These are phyloP conservation scores for Sarcophaga variegata DNA, from an alignment of 2,888 invertebrate species.

Conservation along the genomic window DNA sequence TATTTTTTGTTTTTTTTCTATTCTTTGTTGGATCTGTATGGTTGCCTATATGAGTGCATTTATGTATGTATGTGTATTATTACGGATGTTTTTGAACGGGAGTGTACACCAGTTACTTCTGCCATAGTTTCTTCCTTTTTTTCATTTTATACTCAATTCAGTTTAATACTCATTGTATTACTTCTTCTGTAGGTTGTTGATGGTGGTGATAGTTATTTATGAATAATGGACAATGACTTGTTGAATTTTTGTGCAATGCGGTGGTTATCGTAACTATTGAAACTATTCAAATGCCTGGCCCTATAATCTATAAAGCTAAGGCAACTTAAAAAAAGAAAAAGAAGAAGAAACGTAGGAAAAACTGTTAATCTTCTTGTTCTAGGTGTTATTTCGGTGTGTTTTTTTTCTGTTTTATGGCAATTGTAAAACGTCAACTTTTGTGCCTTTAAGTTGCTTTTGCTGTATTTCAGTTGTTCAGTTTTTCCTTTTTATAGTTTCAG, in stretches of 20 bases:
- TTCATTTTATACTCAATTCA: neutral
- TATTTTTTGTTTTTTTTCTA: no score
- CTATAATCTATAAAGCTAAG: neutral
- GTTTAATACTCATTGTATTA: slow-evolving; percentile 6
- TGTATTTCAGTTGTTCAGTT: neutral
- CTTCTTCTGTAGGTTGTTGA: slow-evolving; percentile 31
- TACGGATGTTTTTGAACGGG: slow-evolving; percentile 16
- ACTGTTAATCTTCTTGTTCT: slow-evolving; percentile 50
- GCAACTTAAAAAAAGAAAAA: neutral
- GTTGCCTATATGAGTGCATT: slow-evolving; percentile 13
- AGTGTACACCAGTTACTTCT: slow-evolving; percentile 56
- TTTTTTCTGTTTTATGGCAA: neutral
- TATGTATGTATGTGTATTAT: slow-evolving; percentile 31
- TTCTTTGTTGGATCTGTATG: no score
- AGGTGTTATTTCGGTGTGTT: slow-evolving; percentile 57
- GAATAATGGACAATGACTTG: slow-evolving; percentile 67
- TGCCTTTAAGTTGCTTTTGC: slow-evolving; percentile 26
- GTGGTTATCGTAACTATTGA: slow-evolving; percentile 19
- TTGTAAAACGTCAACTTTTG: slow-evolving; percentile 59
- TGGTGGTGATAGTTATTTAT: slow-evolving; percentile 63
- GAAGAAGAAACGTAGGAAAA: slow-evolving; percentile 15
- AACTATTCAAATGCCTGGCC: neutral
- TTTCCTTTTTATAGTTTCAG: no score
- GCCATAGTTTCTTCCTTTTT: slow-evolving; percentile 27
- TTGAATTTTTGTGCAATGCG: slow-evolving; percentile 39